Evolutionary conservation across 1,140 invertebrate species (phyloP).

Genomic region (Drosophila mojavensis): DNA sequence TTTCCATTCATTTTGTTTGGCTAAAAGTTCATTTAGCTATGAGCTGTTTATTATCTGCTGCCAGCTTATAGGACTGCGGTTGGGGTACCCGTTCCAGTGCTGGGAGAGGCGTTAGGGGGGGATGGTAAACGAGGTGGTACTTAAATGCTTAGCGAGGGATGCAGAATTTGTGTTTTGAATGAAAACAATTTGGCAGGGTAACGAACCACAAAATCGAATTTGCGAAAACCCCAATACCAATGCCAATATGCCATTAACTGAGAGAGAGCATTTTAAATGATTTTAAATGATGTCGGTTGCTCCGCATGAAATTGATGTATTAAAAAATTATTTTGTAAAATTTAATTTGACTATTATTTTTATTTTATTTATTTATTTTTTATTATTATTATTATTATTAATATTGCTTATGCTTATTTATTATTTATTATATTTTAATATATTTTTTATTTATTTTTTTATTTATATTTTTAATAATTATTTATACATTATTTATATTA

Average conservation of each 20-base stretch:
- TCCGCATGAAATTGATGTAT: too few species aligned
- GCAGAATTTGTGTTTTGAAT: conserved; percentile 12
- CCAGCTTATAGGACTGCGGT: conserved; percentile 24
- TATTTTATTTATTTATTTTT: too few species aligned
- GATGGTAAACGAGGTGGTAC: not conserved
- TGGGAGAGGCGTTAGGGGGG: not conserved
- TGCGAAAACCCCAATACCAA: not conserved
- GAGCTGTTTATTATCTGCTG: conserved; percentile 71
- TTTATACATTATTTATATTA: too few species aligned
- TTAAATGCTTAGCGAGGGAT: conserved; percentile 28
- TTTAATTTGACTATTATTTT: too few species aligned
- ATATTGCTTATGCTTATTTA: too few species aligned
- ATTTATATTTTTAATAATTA: too few species aligned
- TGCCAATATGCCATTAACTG: not conserved
- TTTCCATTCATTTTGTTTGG: conserved; percentile 43
- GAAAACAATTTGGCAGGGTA: conserved; percentile 31
- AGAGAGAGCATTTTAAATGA: not conserved
- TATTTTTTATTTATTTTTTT: too few species aligned
- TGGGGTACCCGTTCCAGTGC: not conserved
- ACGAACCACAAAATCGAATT: conserved; percentile 27
- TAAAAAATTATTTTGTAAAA: too few species aligned
- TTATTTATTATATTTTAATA: too few species aligned
- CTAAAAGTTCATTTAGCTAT: conserved; percentile 69
- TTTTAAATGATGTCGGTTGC: not conserved
- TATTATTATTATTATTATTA: too few species aligned